phyloP scores from a whole-genome alignment of 2,113 vertebrate species.

The Podarcis cretensis region DNA sequence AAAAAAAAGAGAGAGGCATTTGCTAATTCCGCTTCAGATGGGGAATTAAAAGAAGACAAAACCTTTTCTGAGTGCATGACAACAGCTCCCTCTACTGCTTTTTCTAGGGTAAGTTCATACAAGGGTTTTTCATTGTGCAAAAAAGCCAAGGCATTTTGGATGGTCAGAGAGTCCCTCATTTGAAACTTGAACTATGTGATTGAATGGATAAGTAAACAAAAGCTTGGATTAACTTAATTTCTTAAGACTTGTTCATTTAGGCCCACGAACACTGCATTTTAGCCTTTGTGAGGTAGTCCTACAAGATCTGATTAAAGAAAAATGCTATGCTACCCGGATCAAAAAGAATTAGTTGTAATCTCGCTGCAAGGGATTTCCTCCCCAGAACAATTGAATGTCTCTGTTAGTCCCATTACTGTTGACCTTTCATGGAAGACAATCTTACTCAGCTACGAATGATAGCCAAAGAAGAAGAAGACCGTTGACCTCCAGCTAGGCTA shows the following conservation, averaged over 20 bases:
- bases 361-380: too few relatives aligned
- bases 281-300: neutral
- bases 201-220: neutral
- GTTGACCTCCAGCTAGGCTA: neutral
- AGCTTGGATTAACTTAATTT: neutral
- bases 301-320: neutral
- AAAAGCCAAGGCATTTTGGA: neutral
- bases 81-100: conserved; percentile 64
- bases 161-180: neutral
- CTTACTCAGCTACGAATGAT: too few relatives aligned
- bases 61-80: neutral
- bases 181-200: neutral
- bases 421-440: neutral
- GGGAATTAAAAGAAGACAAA: rapidly evolving
- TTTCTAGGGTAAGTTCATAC: neutral
- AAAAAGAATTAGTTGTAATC: neutral
- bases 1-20: neutral
- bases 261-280: neutral
- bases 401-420: too few relatives aligned
- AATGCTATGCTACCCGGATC: too few relatives aligned
- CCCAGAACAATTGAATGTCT: neutral
- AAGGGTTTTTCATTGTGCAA: rapidly evolving
- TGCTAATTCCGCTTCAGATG: rapidly evolving
- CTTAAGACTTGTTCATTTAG: neutral
- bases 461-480: too few relatives aligned